A percentile compares a stretch with the other conserved stretches of the same genome.
Evolutionary conservation across 2,797 vertebrate genomes (phyloP).

Genomic region (Bradypus variegatus): DNA sequence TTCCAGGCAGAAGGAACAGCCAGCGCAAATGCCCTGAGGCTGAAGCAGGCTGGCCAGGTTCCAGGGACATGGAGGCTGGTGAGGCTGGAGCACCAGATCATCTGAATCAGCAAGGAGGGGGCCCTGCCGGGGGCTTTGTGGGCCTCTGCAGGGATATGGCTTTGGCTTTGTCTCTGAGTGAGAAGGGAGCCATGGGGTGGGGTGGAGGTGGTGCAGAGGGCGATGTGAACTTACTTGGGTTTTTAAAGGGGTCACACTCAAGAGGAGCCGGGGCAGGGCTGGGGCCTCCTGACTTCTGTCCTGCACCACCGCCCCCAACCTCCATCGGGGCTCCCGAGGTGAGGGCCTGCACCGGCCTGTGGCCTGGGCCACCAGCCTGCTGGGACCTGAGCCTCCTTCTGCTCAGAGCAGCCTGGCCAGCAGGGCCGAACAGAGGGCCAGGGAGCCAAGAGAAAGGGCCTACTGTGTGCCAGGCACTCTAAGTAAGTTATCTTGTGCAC

Average conservation of each 20-base stretch:
- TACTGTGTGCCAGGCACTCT: accelerated
- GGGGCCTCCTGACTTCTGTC: neutral
- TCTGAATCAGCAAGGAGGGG: neutral
- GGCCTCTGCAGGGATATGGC: neutral
- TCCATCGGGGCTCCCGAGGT: neutral
- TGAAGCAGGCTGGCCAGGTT: neutral
- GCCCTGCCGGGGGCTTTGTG: neutral
- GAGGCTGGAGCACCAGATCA: neutral
- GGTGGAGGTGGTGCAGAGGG: accelerated
- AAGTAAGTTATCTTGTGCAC: accelerated
- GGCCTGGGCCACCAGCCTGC: accelerated
- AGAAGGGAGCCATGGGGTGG: neutral
- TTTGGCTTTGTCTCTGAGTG: neutral
- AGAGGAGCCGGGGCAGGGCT: neutral
- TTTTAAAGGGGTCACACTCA: neutral
- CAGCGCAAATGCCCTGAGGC: neutral
- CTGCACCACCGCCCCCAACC: accelerated
- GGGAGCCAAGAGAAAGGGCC: neutral
- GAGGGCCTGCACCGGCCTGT: neutral
- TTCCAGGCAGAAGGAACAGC: neutral
- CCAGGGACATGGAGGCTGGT: neutral
- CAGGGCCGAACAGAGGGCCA: neutral
- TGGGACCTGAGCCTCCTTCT: accelerated
- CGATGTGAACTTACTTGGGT: accelerated
- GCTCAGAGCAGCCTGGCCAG: neutral